Conservation (phyloP, 2,797 vertebrate genomes). For the Chelmon rostratus region DNA sequence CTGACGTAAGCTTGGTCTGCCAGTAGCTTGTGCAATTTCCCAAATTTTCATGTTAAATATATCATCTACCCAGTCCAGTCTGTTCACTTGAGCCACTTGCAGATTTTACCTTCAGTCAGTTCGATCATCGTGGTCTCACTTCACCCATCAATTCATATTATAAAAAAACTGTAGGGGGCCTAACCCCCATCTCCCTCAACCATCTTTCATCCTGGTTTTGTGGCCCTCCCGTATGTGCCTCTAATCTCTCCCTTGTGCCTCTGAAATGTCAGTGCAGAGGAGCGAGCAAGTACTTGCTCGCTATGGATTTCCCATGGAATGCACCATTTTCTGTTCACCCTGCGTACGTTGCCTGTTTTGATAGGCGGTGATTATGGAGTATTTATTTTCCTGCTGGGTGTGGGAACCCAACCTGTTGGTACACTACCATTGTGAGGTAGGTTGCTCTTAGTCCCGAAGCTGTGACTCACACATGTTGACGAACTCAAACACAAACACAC, state of each 20-base stretch:
- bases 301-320: slow-evolving; percentile 87
- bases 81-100: slow-evolving; percentile 39
- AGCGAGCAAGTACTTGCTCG: slow-evolving; percentile 85
- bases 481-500: slow-evolving; percentile 44
- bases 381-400: slow-evolving; percentile 87
- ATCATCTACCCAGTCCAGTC: slow-evolving; percentile 24
- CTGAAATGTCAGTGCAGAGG: slow-evolving; percentile 80
- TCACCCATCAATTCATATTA: slow-evolving; percentile 67
- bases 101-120: slow-evolving; percentile 58
- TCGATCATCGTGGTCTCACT: slow-evolving; percentile 62
- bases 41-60: slow-evolving; percentile 47
- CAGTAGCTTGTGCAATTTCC: slow-evolving; percentile 17
- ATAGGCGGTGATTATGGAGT: slow-evolving; percentile 85
- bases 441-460: slow-evolving; percentile 56
- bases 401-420: slow-evolving; percentile 87
- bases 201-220: slow-evolving; percentile 79
- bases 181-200: slow-evolving; percentile 76
- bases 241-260: slow-evolving; percentile 82
- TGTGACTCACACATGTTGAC: slow-evolving; percentile 71
- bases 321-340: slow-evolving; percentile 82
- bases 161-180: slow-evolving; percentile 72
- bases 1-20: slow-evolving; percentile 18
- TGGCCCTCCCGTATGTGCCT: slow-evolving; percentile 79
- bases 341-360: slow-evolving; percentile 82
- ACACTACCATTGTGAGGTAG: slow-evolving; percentile 71